Evolutionary conservation across 2,797 vertebrate species (phyloP), one percentile per base, ranked within the genome.

Genomic region (Aeoliscus strigatus): DNA sequence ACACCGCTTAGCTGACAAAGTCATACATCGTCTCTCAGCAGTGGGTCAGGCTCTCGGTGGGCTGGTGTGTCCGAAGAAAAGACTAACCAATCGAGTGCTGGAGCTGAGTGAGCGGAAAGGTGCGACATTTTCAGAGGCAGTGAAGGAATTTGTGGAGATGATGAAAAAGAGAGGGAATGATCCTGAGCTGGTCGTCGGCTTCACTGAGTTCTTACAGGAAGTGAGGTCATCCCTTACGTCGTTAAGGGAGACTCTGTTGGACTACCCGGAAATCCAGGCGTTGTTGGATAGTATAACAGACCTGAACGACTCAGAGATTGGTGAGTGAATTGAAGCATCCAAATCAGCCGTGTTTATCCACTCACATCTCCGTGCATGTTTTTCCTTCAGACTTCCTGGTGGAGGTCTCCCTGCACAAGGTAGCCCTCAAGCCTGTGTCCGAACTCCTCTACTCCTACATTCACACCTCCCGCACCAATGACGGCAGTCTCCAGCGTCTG

Each of bases 151-250:
- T 27, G 26, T 82, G 27, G 77, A 87, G 34, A 37, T 47, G 39
- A 81, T 57, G 0, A 64, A 71, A 33, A 74, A 51, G 66, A 57
- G 37, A 18, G 75, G 74, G 16, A 2, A 47, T 0, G 54, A 71
- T 9, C 51, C 50, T 12, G 62, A 0, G 1, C 39, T 62, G 18
- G 28, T 55, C 24, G 79, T 46, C 0, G 85, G 73, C 49, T 81
- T n/a, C n/a, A n/a, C 79, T 0, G 91, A 92, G 55, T 81, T 90
- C 71, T 70, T 95, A 9, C 92, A 93, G 83, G 88, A 90, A 26
- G 80, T 93, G 49, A 90, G 91, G 28, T 68, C 83, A 27, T 80
- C 84, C 2, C 88, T 95, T 3, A 87, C 82, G 0, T 83, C 75
- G 12, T 79, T 93, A 23, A 88, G 80, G 60, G 86, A 88, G 14